Conservation (phyloP, 2,888 invertebrate genomes). For the Dolichopus griseipennis region DNA sequence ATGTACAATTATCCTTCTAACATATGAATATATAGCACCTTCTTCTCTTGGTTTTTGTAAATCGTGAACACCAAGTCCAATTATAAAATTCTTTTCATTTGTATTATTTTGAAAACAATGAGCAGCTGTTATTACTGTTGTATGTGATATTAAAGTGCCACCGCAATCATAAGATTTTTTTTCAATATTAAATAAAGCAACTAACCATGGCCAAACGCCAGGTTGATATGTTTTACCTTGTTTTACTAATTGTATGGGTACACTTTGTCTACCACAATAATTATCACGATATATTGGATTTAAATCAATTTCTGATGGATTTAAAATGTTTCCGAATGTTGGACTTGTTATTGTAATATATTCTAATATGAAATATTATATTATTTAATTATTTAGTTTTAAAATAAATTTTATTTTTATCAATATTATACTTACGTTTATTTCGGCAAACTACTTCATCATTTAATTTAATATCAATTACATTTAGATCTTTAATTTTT, state of each 20-base stretch:
- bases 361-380: no score
- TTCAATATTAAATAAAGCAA: slow-evolving; percentile 49
- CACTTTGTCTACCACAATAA: slow-evolving; percentile 24
- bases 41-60: slow-evolving; percentile 31
- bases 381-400: no score
- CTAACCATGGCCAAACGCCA: slow-evolving; percentile 59
- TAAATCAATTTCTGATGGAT: no score
- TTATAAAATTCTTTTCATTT: slow-evolving; percentile 10
- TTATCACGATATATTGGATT: not conserved
- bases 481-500: no score
- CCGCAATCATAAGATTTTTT: slow-evolving; percentile 38
- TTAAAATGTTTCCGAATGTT: no score
- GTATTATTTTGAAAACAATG: slow-evolving; percentile 7
- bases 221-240: slow-evolving; percentile 28
- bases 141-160: slow-evolving; percentile 33
- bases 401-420: no score
- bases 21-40: slow-evolving; percentile 24
- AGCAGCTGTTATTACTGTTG: slow-evolving; percentile 24
- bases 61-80: not conserved
- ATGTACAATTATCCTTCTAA: slow-evolving; percentile 35
- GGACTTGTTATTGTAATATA: no score
- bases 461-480: no score
- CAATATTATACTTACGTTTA: no score
- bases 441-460: no score
- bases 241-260: slow-evolving; percentile 9